Conservation (phyloP, 2,888 invertebrate genomes). For the Mesoligia furuncula region DNA sequence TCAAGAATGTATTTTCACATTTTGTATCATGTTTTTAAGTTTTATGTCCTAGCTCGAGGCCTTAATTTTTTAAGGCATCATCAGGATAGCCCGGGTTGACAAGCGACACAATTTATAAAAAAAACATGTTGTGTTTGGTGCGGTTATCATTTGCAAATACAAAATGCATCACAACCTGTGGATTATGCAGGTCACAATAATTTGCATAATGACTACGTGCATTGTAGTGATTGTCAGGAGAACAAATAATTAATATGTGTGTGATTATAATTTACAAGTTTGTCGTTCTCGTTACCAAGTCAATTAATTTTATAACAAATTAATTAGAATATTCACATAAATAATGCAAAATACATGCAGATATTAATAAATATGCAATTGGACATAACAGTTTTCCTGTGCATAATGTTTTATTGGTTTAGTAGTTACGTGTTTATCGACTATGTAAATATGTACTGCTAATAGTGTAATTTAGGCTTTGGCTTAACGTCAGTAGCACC, state of each 20-base stretch:
- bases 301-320: not conserved
- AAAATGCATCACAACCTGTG: not conserved
- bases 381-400: not conserved
- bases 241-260: conserved; percentile 1
- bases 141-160: not conserved
- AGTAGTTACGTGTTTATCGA: not conserved
- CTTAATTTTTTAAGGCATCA: not conserved
- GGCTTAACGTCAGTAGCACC: not conserved
- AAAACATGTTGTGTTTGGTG: not conserved
- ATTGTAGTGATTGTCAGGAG: not conserved
- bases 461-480: not conserved
- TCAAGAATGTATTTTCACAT: no score
- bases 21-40: no score
- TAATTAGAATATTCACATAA: not conserved
- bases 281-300: not conserved
- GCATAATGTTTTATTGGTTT: not conserved
- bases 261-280: conserved; percentile 1
- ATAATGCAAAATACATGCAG: not conserved
- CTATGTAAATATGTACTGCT: not conserved
- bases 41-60: not conserved
- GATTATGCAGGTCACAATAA: conserved; percentile 6
- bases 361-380: not conserved
- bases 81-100: not conserved
- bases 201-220: not conserved
- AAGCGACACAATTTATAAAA: not conserved